Evolutionary conservation across 2,113 vertebrate genomes (phyloP).

Genomic region (Cavia aperea): DNA sequence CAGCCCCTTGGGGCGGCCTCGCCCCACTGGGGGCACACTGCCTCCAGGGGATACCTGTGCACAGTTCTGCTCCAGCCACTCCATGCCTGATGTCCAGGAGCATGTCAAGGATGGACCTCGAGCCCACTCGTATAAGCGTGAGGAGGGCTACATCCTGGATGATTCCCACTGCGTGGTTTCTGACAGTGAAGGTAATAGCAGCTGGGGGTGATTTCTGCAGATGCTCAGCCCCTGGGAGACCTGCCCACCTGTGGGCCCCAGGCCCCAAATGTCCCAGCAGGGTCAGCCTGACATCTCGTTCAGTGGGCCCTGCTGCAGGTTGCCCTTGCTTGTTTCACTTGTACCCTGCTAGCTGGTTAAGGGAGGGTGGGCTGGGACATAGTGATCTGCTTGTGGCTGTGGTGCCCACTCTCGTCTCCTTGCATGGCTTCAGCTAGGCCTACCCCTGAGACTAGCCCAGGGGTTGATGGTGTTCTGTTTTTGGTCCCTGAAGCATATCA

Average conservation of each 20-base stretch:
- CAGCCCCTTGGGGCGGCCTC: conserved; percentile 91
- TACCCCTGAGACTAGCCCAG: conserved; percentile 65
- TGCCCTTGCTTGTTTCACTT: conserved; percentile 38
- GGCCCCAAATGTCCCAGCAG: conserved; percentile 76
- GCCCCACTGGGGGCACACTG: conserved; percentile 78
- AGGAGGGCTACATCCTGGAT: conserved; percentile 95
- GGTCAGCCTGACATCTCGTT: conserved; percentile 70
- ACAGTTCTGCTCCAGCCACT: conserved; percentile 98
- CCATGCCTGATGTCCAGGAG: conserved; percentile 97
- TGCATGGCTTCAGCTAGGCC: conserved; percentile 85
- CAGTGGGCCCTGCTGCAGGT: conserved; percentile 49
- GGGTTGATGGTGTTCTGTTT: conserved; percentile 85
- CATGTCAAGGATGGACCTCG: conserved; percentile 93
- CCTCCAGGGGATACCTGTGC: conserved; percentile 88
- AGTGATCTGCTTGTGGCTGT: conserved; percentile 70
- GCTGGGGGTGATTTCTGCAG: conserved; percentile 83
- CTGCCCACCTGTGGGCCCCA: conserved; percentile 71
- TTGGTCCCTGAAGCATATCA: conserved; percentile 98
- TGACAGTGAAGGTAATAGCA: conserved; percentile 98
- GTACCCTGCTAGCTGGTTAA: conserved; percentile 59
- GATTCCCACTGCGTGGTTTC: conserved; percentile 99
- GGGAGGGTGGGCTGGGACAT: conserved; percentile 58
- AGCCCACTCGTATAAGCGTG: conserved; percentile 94
- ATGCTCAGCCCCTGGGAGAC: conserved; percentile 68
- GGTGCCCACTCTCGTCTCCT: conserved; percentile 73